Evolutionary conservation across 2,113 vertebrate species (phyloP), one percentile per base, ranked within the genome.

Genomic region (Muntiacus muntjak): DNA sequence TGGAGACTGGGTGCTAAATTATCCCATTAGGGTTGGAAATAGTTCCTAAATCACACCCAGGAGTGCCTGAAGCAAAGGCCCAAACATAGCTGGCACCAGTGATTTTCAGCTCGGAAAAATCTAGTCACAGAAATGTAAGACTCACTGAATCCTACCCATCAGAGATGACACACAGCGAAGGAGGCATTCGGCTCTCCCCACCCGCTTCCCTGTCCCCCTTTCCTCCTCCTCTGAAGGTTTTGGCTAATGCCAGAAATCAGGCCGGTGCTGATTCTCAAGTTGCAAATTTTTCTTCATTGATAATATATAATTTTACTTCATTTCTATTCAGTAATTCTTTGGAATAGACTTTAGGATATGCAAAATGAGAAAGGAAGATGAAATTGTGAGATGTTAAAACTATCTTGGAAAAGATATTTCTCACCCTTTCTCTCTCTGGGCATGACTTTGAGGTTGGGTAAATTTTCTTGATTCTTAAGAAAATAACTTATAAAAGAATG

Each of bases 61-160:
- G 57, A 82, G 12, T 47, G 85, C 91, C 95, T 74, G 89, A 50
- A 89, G 87, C 97, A 83, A 82, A 95, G 78, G 50, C n/a, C 81
- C 94, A 57, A 74, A 54, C 62, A 28, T 47, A 87, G 84, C 52
- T 33, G 47, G 21, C 3, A 23, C 86, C 82, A 85, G 95, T 54
- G 36, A 43, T 93, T 95, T 90, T 26, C 88, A 87, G 93, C 91
- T 92, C 76, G 11, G 58, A 88, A 94, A 92, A 83, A 55, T 43
- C 40, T 76, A 33, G 54, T 86, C 36, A 30, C 40, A 60, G 86
- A 85, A 60, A 76, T 25, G 1, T 2, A 87, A 62, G 86, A 89
- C n/a, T 54, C 30, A 76, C 2, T 43, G 47, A 43, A 15, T 58
- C 94, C 45, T n/a, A 9, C 74, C 45, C 89, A 64, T 50, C 28